Base-by-base conservation (phyloP, 92 coral and sea anemone genomes). In the Paramuricea clavata region DNA sequence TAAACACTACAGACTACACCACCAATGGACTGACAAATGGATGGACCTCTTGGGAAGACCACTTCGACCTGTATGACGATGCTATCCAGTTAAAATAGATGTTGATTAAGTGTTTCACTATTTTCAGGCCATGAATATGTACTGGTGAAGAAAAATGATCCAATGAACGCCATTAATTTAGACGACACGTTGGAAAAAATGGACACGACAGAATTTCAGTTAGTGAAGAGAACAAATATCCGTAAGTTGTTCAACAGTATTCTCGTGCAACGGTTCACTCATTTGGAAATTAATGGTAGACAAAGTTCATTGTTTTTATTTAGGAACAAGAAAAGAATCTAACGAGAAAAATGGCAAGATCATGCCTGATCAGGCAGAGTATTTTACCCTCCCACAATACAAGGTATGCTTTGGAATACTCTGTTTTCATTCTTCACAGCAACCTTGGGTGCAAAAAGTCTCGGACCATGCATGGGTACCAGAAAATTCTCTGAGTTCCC, bases 61-160 rank as follows among this genome's bases (percentile, higher is more conserved):
- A n/a, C n/a, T n/a, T n/a, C n/a, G n/a, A n/a, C n/a, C n/a, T n/a
- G n/a, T n/a, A n/a, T n/a, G n/a, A n/a, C n/a, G n/a, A n/a, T n/a
- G n/a, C n/a, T n/a, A n/a, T n/a, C n/a, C n/a, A n/a, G n/a, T n/a
- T n/a, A n/a, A n/a, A n/a, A n/a, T n/a, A n/a, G n/a, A n/a, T n/a
- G 21, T 17, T 56, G 0, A 1, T 16, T 5, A 17, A 56, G 10
- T 39, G 8, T 56, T 21, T 21, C 5, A 52, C 23, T n/a, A 12
- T 2, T 85, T 82, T 33, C 39, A 95, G 98, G 97, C 49, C 95
- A 94, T 57, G 99, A 97, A 69, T 97, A 97, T 81, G 98, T 97
- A 0, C 73, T 97, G 83, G 99, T 94, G 83, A 97, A 93, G 83
- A 89, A 82, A 61, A 79, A 91, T 0, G 95, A 91, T 19, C 92